Conservation (phyloP, 2,888 invertebrate genomes). For the Stenoptilia bipunctidactyla region DNA sequence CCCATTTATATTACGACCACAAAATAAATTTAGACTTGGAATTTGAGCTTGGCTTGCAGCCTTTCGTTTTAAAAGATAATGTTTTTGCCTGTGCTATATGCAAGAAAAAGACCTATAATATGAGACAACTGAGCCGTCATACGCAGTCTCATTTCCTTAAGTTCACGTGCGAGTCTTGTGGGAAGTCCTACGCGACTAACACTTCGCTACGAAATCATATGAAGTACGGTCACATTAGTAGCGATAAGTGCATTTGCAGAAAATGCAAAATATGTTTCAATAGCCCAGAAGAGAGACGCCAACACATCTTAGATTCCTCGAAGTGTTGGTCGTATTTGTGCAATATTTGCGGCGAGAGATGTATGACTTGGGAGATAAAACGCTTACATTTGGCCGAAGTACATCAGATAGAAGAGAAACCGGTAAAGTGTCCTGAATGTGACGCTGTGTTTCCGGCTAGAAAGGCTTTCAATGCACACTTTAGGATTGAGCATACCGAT, state of each 20-base stretch:
- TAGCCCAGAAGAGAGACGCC: constrained; percentile 34
- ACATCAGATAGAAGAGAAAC: constrained; percentile 35
- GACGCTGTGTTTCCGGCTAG: constrained; percentile 33
- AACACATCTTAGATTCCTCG: constrained; percentile 32
- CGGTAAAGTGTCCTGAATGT: constrained; percentile 42
- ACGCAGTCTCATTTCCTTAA: constrained; percentile 25
- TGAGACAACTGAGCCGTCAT: constrained; percentile 26
- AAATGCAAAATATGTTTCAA: constrained; percentile 45
- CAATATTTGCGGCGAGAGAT: constrained; percentile 41
- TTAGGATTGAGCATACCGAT: constrained; percentile 43
- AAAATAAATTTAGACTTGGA: neutral
- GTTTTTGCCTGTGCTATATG: constrained; percentile 16
- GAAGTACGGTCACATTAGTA: constrained; percentile 12
- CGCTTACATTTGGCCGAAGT: constrained; percentile 36
- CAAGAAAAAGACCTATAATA: constrained; percentile 17
- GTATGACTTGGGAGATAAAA: constrained; percentile 38
- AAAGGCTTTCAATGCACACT: constrained; percentile 39
- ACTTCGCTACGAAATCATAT: constrained; percentile 21
- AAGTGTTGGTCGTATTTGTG: constrained; percentile 50
- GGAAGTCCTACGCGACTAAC: constrained; percentile 22
- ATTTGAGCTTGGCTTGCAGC: neutral
- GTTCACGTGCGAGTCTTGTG: constrained; percentile 28
- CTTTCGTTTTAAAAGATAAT: neutral
- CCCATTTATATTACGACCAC: neutral
- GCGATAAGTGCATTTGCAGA: neutral